These are phyloP conservation scores for Rotaria sp. DNA, from an alignment of 2,888 invertebrate genomes.

Conservation along the genomic window DNA sequence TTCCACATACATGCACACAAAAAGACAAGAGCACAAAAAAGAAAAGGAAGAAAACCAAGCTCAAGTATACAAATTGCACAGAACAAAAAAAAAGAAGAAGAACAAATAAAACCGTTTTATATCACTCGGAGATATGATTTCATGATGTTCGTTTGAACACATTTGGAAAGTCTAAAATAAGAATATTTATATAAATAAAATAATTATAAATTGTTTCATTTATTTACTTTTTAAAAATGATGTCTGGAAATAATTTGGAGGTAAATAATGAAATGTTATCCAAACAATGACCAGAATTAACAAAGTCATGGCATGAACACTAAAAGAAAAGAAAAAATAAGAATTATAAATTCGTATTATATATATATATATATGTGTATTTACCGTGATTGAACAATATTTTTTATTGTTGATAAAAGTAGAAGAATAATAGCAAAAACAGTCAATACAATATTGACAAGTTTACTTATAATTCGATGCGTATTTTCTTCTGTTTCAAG, in stretches of 20 bases:
- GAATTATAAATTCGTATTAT: not conserved
- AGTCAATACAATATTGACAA: conserved; percentile 22
- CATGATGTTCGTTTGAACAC: not conserved
- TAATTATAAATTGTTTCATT: not conserved
- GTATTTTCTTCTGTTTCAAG: conserved; percentile 28
- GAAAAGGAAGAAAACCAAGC: not conserved
- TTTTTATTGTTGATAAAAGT: not conserved
- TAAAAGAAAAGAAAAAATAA: not conserved
- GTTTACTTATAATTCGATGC: conserved; percentile 22
- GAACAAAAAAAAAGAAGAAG: not conserved
- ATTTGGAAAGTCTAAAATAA: not conserved
- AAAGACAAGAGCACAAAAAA: too few species aligned
- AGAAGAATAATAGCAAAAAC: conserved; percentile 17
- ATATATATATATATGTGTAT: not conserved
- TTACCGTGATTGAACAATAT: conserved; percentile 15
- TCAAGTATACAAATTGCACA: not conserved
- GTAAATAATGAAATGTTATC: conserved; percentile 25
- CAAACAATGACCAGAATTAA: not conserved
- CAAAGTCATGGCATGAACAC: conserved; percentile 10
- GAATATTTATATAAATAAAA: not conserved
- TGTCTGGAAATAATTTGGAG: conserved; percentile 12
- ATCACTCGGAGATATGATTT: conserved; percentile 9
- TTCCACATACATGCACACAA: not conserved
- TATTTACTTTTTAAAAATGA: not conserved
- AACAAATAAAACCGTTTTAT: not conserved